Conservation (phyloP, 64 coral and sea anemone genomes). For the Pocillopora verrucosa region DNA sequence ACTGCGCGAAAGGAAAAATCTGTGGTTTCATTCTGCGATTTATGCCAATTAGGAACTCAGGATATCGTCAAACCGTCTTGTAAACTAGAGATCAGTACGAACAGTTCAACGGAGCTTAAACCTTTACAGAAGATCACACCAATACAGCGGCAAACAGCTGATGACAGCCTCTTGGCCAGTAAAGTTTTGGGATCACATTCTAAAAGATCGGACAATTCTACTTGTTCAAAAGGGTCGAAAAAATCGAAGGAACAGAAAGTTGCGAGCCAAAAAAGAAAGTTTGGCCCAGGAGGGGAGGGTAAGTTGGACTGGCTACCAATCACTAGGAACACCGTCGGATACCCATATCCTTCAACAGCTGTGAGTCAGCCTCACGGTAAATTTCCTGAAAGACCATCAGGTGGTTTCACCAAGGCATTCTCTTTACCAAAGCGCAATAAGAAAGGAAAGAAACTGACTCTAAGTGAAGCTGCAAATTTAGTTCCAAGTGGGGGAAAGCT, state of each 20-base stretch:
- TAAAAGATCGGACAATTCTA: conserved; percentile 32
- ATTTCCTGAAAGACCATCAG: conserved; percentile 44
- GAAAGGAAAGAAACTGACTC: conserved; percentile 79
- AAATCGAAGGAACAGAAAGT: conserved; percentile 62
- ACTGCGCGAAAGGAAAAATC: conserved; percentile 26
- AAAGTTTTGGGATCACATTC: conserved; percentile 39
- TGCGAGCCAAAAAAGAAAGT: conserved; percentile 29
- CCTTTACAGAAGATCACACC: conserved; percentile 84
- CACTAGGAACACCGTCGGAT: conserved; percentile 69
- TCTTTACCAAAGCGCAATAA: conserved; percentile 44
- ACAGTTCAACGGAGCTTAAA: conserved; percentile 56
- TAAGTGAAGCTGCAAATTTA: conserved; percentile 78
- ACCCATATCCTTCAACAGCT: conserved; percentile 44
- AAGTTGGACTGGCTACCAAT: conserved; percentile 86
- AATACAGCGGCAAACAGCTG: conserved; percentile 66
- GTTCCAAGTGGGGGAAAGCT: conserved; percentile 62
- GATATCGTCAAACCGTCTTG: conserved; percentile 7
- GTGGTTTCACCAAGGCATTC: conserved; percentile 51
- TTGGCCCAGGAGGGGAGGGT: conserved; percentile 6
- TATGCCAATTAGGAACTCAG: conserved; percentile 39
- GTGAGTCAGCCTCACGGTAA: background rate
- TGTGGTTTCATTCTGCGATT: conserved; percentile 21
- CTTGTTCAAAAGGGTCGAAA: conserved; percentile 27
- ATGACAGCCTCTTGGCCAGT: conserved; percentile 57
- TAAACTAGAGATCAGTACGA: background rate